Percentiles rank a stretch among this genome's conserved stretches.
Evolutionary conservation across 2,797 vertebrate genomes (phyloP).

Genomic region (Lepilemur ruficaudatus): DNA sequence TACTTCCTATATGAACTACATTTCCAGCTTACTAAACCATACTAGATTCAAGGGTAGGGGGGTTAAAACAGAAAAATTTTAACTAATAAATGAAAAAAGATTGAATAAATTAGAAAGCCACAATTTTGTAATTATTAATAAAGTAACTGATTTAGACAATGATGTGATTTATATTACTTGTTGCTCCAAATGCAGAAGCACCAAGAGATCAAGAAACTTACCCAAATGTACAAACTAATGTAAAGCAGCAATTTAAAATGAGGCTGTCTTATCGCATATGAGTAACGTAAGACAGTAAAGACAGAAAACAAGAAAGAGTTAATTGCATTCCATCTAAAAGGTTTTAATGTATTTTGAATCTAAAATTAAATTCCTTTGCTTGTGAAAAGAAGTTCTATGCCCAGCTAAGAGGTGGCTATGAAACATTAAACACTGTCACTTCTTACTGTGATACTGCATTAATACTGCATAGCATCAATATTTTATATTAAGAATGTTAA

Average conservation of each 20-base stretch:
- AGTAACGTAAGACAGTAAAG: background rate
- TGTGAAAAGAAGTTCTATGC: constrained; percentile 25
- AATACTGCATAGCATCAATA: constrained; percentile 75
- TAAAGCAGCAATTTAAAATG: background rate
- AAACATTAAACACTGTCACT: constrained; percentile 78
- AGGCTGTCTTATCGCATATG: background rate
- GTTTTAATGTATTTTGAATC: constrained; percentile 47
- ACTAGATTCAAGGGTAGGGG: fast-evolving
- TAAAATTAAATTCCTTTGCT: constrained; percentile 67
- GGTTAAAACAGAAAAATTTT: background rate
- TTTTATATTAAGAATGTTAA: constrained; percentile 79
- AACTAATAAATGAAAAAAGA: background rate
- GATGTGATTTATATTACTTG: background rate
- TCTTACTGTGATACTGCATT: constrained; percentile 75
- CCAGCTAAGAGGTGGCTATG: constrained; percentile 46
- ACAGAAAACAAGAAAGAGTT: background rate
- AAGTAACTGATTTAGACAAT: background rate
- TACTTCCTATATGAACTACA: background rate
- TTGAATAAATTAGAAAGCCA: background rate
- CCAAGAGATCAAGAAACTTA: background rate
- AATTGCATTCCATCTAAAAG: background rate
- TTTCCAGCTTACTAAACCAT: background rate
- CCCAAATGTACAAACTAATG: background rate
- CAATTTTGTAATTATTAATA: background rate
- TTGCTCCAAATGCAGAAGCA: background rate